phyloP scores from a whole-genome alignment of 2,797 vertebrate genomes.

The Caiman crocodilus region DNA sequence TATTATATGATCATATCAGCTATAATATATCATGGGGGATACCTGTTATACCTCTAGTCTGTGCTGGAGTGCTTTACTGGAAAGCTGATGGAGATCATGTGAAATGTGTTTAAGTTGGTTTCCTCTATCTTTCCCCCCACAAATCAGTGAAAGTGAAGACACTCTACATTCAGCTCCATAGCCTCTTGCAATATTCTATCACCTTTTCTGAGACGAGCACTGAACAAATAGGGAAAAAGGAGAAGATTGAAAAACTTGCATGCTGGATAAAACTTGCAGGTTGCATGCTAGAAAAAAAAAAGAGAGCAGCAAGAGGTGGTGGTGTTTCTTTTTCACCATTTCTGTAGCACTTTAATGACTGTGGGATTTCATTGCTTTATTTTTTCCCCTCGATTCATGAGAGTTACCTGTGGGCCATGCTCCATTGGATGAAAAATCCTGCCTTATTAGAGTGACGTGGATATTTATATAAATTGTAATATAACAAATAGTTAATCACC shows the following conservation, averaged over 20 bases:
- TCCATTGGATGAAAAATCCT: conserved; percentile 23
- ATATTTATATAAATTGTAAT: background rate
- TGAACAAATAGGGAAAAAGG: background rate
- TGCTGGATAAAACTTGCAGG: background rate
- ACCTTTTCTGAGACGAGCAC: background rate
- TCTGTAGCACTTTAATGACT: background rate
- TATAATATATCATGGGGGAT: background rate
- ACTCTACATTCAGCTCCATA: background rate
- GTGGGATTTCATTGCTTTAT: background rate
- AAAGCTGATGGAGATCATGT: background rate
- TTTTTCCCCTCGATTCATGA: background rate
- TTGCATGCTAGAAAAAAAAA: background rate
- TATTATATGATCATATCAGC: background rate
- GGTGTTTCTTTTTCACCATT: background rate
- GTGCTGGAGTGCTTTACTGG: background rate
- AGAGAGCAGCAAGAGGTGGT: background rate
- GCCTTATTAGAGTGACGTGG: background rate
- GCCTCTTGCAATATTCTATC: background rate
- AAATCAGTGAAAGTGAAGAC: background rate
- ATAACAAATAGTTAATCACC: background rate
- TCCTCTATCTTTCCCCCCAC: too few relatives aligned
- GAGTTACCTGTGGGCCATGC: background rate
- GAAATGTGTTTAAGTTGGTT: background rate
- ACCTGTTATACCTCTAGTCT: background rate
- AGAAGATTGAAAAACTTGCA: background rate